A percentile compares a stretch with the other conserved stretches of the same genome.
Conservation (phyloP, 2,113 vertebrate species). For the Hypomesus transpacificus region DNA sequence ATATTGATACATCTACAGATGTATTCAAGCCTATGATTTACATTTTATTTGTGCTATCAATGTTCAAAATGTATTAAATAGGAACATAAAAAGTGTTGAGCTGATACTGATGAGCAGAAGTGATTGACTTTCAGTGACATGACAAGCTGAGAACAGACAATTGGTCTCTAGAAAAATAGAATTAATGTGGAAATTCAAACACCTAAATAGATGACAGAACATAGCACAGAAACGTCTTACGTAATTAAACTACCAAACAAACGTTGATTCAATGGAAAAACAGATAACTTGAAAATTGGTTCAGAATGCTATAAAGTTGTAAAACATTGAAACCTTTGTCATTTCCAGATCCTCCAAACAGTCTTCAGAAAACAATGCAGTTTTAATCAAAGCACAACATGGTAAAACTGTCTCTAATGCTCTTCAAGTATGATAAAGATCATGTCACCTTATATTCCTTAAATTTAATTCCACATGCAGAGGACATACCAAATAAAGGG, state of each 20-base stretch:
- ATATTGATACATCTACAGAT: not conserved
- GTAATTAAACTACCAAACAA: not conserved
- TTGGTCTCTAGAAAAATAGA: not conserved
- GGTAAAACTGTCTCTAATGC: constrained; percentile 55
- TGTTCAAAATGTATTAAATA: too few species aligned
- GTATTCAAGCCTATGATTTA: not conserved
- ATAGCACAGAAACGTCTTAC: not conserved
- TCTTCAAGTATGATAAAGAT: constrained; percentile 47
- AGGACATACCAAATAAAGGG: constrained; percentile 26
- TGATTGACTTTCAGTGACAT: not conserved
- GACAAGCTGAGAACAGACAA: not conserved
- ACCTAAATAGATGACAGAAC: not conserved
- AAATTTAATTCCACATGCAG: constrained; percentile 35
- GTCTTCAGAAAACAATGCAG: constrained; percentile 18
- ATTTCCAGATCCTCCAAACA: constrained; percentile 6
- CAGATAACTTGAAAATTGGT: not conserved
- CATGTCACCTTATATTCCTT: constrained; percentile 31
- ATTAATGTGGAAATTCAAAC: not conserved
- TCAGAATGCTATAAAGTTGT: not conserved
- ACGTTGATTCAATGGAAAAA: not conserved
- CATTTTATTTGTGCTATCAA: too few species aligned
- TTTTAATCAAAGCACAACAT: constrained; percentile 61
- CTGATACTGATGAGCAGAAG: too few species aligned
- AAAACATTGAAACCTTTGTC: not conserved
- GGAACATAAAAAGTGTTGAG: too few species aligned